These are phyloP conservation scores for Enteromius mattozi DNA, from an alignment of 2,797 vertebrate species.

Conservation along the genomic window DNA sequence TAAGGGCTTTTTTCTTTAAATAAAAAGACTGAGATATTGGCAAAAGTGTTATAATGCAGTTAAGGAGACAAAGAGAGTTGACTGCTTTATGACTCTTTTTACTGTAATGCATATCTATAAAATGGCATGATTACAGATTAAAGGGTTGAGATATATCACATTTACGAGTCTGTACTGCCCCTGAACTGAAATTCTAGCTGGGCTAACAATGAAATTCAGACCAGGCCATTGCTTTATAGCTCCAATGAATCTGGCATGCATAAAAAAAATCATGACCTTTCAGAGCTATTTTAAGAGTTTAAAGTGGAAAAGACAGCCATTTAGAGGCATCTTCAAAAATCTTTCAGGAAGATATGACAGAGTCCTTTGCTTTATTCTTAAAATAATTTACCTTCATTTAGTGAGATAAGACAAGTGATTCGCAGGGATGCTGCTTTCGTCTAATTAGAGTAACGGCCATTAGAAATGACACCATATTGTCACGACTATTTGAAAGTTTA, in stretches of 20 bases:
- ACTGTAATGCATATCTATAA: constrained; percentile 24
- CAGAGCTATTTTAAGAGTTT: constrained; percentile 22
- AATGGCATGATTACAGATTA: constrained; percentile 24
- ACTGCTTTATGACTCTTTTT: constrained; percentile 24
- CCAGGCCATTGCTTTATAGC: constrained; percentile 22
- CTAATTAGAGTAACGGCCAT: constrained; percentile 18
- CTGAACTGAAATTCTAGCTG: constrained; percentile 3
- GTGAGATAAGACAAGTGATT: constrained; percentile 28
- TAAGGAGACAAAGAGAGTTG: neutral
- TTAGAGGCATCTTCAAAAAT: neutral
- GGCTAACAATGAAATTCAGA: constrained; percentile 19
- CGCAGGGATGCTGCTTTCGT: neutral
- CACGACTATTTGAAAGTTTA: constrained; percentile 3
- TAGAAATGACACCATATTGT: constrained; percentile 23
- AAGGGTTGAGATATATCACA: constrained; percentile 25
- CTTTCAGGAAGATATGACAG: neutral
- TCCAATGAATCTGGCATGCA: constrained; percentile 8
- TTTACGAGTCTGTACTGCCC: constrained; percentile 15
- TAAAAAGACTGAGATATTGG: neutral
- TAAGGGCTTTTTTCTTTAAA: neutral
- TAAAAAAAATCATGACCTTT: constrained; percentile 18
- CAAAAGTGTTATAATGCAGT: neutral
- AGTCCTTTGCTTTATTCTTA: neutral
- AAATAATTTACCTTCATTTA: neutral
- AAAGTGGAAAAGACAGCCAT: constrained; percentile 11